Conservation (phyloP, 2,113 vertebrate species). For the Halcyon malimbica region DNA sequence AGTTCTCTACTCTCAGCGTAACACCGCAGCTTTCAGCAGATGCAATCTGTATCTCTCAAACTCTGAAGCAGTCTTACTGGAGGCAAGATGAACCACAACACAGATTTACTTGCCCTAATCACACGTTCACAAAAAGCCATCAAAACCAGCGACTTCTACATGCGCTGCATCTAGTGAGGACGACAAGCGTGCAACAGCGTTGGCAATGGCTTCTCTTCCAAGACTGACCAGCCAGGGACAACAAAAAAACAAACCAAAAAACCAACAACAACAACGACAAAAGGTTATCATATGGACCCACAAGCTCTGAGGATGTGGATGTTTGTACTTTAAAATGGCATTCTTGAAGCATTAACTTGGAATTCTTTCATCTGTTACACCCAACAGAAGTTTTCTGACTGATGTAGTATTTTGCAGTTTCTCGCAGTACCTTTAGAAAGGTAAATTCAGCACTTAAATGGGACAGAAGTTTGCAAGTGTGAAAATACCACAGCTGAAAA, state of each 20-base stretch:
- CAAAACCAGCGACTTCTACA: background rate
- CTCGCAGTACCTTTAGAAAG: background rate
- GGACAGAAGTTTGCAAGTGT: background rate
- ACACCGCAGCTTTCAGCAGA: background rate
- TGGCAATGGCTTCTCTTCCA: background rate
- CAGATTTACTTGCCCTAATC: background rate
- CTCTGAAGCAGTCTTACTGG: background rate
- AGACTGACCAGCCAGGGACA: background rate
- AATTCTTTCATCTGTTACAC: background rate
- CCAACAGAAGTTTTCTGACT: background rate
- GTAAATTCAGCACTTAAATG: background rate
- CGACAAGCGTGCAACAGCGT: background rate
- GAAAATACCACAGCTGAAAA: background rate
- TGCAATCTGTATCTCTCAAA: background rate
- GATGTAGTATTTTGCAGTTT: background rate
- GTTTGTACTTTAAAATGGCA: background rate
- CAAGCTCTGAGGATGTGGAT: rapidly evolving
- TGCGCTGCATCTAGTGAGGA: background rate
- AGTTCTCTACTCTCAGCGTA: background rate
- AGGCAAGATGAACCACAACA: background rate
- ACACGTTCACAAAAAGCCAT: background rate
- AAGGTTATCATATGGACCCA: background rate
- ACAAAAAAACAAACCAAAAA: background rate
- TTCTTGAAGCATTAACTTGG: background rate
- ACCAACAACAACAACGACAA: background rate